Evolutionary conservation across 1,140 invertebrate genomes (phyloP), one percentile per base, ranked within the genome.

Genomic region (Microplitis demolitor): DNA sequence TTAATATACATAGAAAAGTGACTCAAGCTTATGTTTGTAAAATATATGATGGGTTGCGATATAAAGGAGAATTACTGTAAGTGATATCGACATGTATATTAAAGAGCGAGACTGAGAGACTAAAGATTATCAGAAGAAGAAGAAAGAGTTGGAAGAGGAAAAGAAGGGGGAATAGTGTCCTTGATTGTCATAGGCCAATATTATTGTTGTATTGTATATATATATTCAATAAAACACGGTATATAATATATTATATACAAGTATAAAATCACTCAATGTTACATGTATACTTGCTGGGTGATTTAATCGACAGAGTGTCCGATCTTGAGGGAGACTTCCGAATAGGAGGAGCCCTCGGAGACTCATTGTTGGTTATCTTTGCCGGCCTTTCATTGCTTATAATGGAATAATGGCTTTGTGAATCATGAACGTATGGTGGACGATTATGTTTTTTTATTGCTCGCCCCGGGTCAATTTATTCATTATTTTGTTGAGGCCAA

Each of bases 401-500:
- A 82, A 83, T 82, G 77, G 82, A 72, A 83, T 82, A 83, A 83
- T 82, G 79, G 81, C 33, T 81, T 77, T 74, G 74, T 81, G 81
- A 82, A 82, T 82, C 82, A 82, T 78, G 78, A 69, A 78, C 75
- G 79, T 82, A 82, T 79, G 76, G 75, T 74, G 77, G 77, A 78
- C 77, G 79, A 79, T 82, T 83, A 82, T 81, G 78, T 80, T 81
- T 78, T 69, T 81, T 82, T 81, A 80, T 82, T 80, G 78, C 78
- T 71, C 60, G 76, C 74, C 77, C 76, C 78, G 74, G 78, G 75
- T 83, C 82, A 83, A 83, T 83, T 83, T 81, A 83, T 81, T 82
- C 80, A 83, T 82, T 82, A 83, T 78, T 82, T 81, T 83, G 82
- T 81, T 83, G 78, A 83, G 77, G 78, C 79, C 80, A 82, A 83